Evolutionary conservation across 2,113 vertebrate species (phyloP).

Genomic region (Pollimyrus isidori): DNA sequence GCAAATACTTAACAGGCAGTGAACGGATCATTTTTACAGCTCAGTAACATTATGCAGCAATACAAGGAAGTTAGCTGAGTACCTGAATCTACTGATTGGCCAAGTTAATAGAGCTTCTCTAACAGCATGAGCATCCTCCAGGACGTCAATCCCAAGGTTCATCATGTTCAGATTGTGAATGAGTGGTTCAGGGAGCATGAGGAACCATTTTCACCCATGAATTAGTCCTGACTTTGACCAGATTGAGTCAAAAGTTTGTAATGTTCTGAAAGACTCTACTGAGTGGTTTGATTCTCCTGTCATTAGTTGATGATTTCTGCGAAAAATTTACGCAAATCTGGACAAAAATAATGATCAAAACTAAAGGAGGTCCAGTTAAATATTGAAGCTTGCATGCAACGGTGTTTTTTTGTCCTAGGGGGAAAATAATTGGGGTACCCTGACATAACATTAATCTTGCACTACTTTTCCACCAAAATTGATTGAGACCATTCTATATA

Average conservation of each 20-base stretch:
- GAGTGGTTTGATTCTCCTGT: background rate
- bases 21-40: too few species aligned
- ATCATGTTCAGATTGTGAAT: background rate
- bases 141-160: background rate
- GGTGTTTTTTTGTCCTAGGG: background rate
- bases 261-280: background rate
- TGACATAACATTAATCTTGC: background rate
- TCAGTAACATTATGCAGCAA: too few species aligned
- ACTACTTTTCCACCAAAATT: background rate
- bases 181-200: background rate
- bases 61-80: too few species aligned
- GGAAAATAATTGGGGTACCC: background rate
- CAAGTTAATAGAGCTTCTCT: background rate
- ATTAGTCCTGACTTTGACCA: background rate
- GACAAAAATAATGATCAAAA: background rate
- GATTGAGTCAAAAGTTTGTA: background rate
- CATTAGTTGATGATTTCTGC: background rate
- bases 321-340: background rate
- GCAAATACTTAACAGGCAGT: too few species aligned
- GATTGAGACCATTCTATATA: background rate
- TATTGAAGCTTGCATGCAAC: background rate
- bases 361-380: background rate
- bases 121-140: background rate
- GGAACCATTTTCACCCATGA: background rate
- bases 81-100: too few species aligned